Conservation (phyloP, 2,113 vertebrate genomes). For the Menidia beryllina region DNA sequence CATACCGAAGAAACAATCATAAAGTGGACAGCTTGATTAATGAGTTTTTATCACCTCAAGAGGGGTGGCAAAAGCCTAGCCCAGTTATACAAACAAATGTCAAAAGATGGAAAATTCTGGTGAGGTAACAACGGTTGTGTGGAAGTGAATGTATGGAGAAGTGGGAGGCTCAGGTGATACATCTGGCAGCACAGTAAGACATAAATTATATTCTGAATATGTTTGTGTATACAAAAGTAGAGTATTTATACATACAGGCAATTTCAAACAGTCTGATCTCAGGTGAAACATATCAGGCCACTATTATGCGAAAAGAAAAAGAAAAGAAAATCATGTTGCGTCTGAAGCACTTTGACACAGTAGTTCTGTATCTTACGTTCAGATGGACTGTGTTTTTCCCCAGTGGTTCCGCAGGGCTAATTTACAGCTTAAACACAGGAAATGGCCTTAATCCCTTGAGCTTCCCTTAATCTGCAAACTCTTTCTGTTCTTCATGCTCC, state of each 20-base stretch:
- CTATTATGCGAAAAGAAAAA: not conserved
- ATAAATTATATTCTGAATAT: too few species aligned
- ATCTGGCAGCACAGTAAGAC: too few species aligned
- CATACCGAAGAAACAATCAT: too few species aligned
- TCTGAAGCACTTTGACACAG: not conserved
- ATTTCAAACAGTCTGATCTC: not conserved
- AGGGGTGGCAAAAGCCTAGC: not conserved
- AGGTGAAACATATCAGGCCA: not conserved
- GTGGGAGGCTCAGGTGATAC: not conserved
- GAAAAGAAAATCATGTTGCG: too few species aligned
- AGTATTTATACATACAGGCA: too few species aligned
- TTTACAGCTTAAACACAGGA: constrained; percentile 78
- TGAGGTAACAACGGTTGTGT: not conserved
- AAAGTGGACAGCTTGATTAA: not conserved
- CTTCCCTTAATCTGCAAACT: constrained; percentile 76
- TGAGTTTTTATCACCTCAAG: not conserved
- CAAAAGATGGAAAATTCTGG: constrained; percentile 1
- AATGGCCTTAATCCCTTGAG: constrained; percentile 76
- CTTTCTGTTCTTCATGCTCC: constrained; percentile 78
- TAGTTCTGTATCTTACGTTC: constrained; percentile 12
- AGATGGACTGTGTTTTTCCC: constrained; percentile 46
- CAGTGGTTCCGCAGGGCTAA: constrained; percentile 56
- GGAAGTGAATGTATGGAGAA: not conserved
- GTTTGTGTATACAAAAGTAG: too few species aligned
- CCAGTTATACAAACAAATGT: not conserved